Conservation (phyloP, 2,113 vertebrate species). For the Malurus elegans region DNA sequence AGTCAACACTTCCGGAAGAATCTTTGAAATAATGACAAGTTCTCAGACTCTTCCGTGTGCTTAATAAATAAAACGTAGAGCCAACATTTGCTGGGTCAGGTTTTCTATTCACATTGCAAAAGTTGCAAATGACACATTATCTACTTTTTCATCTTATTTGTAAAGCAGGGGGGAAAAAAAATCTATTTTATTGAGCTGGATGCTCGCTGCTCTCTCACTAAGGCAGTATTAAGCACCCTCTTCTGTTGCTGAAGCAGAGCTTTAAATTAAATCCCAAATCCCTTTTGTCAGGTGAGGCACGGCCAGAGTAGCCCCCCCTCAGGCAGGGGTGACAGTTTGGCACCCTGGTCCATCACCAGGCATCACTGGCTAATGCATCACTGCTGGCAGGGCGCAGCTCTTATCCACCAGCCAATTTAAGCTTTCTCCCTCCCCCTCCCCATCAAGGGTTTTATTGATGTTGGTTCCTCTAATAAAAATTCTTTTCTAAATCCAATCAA, state of each 20-base stretch:
- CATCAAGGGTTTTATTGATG: neutral
- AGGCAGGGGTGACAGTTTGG: neutral
- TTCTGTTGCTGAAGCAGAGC: neutral
- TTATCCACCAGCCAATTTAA: neutral
- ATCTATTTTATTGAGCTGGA: slow-evolving; percentile 55
- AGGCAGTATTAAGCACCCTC: slow-evolving; percentile 38
- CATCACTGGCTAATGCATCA: neutral
- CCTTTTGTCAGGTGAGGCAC: slow-evolving; percentile 15
- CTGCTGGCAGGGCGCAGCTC: neutral
- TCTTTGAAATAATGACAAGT: neutral
- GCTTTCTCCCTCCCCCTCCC: neutral
- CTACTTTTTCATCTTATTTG: slow-evolving; percentile 48
- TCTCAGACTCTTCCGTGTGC: neutral
- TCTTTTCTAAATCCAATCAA: neutral
- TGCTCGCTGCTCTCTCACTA: slow-evolving; percentile 27
- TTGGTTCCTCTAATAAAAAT: neutral
- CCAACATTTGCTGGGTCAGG: neutral
- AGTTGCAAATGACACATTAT: slow-evolving; percentile 51
- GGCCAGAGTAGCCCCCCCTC: neutral
- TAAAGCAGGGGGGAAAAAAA: neutral
- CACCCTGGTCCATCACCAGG: neutral
- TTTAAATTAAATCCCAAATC: slow-evolving; percentile 60
- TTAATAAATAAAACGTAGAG: neutral
- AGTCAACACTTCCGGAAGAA: neutral
- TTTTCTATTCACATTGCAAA: slow-evolving; percentile 23